phyloP scores from a whole-genome alignment of 2,797 vertebrate genomes.

The Florisuga fusca region DNA sequence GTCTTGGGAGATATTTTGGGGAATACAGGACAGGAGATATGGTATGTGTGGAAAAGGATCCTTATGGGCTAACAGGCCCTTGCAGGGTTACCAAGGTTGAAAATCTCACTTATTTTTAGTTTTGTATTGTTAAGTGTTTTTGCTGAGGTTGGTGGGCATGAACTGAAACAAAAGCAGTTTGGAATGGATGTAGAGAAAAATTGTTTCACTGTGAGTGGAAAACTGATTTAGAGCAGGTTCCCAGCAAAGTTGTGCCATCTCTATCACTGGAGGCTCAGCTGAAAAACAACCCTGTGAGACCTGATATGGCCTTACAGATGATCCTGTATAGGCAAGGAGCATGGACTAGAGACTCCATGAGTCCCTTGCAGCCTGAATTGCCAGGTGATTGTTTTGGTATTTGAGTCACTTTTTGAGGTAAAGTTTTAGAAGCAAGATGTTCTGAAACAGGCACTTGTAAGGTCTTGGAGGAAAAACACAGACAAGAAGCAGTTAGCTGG shows the following conservation, averaged over 20 bases:
- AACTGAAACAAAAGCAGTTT: neutral
- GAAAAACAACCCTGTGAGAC: neutral
- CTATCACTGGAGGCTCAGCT: neutral
- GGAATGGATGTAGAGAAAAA: neutral
- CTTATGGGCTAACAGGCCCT: neutral
- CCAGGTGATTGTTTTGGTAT: neutral
- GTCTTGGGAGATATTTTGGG: neutral
- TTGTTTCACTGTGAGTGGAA: neutral
- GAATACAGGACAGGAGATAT: neutral
- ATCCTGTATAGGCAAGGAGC: neutral
- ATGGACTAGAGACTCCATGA: neutral
- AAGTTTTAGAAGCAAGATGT: neutral
- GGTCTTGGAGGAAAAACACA: neutral
- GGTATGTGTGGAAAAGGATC: rapidly evolving
- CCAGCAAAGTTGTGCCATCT: neutral
- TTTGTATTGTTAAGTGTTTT: neutral
- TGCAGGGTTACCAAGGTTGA: neutral
- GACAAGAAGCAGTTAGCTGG: neutral
- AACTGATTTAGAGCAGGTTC: neutral
- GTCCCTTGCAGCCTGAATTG: neutral
- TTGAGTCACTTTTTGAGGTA: neutral
- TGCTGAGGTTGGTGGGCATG: neutral
- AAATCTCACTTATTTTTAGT: neutral
- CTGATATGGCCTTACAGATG: neutral
- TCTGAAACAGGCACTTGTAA: neutral